Conservation (phyloP, 2,888 invertebrate genomes). For the Macropis europaea region DNA sequence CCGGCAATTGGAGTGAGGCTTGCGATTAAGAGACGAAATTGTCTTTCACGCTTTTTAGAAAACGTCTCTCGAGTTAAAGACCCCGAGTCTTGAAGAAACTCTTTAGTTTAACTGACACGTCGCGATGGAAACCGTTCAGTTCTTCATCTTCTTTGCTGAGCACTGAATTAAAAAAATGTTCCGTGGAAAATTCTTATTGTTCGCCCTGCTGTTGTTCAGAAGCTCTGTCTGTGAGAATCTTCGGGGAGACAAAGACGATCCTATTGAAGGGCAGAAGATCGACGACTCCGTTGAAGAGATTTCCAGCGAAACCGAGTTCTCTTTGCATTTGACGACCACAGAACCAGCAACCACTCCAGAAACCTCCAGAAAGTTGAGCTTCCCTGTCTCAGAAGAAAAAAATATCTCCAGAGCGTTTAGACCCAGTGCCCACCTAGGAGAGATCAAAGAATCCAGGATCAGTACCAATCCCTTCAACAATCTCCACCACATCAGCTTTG, state of each 20-base stretch:
- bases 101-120: slow-evolving; percentile 62
- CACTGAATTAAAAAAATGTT: background rate
- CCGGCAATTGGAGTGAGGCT: slow-evolving; percentile 66
- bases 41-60: slow-evolving; percentile 74
- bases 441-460: slow-evolving; percentile 55
- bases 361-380: background rate
- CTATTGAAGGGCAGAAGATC: background rate
- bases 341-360: background rate
- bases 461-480: slow-evolving; percentile 60
- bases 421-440: slow-evolving; percentile 71
- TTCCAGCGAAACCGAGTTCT: background rate
- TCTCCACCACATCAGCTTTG: slow-evolving; percentile 61
- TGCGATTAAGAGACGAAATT: slow-evolving; percentile 60
- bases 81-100: slow-evolving; percentile 42
- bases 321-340: background rate
- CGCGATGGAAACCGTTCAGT: slow-evolving; percentile 37
- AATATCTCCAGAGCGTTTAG: slow-evolving; percentile 31
- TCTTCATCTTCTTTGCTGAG: background rate
- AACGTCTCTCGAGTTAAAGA: slow-evolving; percentile 64
- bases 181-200: background rate
- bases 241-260: rapidly evolving
- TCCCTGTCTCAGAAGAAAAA: background rate
- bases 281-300: slow-evolving; percentile 3
- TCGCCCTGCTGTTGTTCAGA: background rate
- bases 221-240: background rate